Conservation (phyloP, 1,140 invertebrate genomes). For the Habropoda laboriosa region DNA sequence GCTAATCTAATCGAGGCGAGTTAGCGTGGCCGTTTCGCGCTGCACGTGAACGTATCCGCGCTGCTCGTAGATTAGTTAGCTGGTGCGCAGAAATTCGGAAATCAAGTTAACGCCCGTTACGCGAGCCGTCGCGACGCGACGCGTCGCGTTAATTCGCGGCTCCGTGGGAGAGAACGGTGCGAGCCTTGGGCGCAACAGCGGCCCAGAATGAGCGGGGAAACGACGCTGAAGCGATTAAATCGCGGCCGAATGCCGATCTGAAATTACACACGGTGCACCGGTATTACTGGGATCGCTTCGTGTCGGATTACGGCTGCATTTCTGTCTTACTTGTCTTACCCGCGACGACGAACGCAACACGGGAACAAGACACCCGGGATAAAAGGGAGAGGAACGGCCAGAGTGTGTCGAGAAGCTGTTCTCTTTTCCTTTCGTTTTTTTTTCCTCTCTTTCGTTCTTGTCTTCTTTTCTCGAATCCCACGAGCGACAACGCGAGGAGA, state of each 20-base stretch:
- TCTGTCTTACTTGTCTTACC: slow-evolving; percentile 75
- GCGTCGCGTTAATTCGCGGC: slow-evolving; percentile 32
- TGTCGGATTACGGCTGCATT: slow-evolving; percentile 72
- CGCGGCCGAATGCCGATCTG: slow-evolving; percentile 75
- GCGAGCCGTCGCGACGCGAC: slow-evolving; percentile 6
- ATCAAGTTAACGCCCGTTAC: slow-evolving; percentile 42
- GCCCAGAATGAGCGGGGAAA: slow-evolving; percentile 18
- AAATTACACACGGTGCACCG: slow-evolving; percentile 75
- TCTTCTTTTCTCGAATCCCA: slow-evolving; percentile 47
- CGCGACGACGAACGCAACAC: slow-evolving; percentile 66
- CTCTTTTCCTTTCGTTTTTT: no score
- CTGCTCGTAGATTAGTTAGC: slow-evolving; percentile 6
- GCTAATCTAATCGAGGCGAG: slow-evolving; percentile 22
- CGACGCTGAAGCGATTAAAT: slow-evolving; percentile 73
- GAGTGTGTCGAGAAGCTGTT: neutral
- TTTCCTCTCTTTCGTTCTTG: no score
- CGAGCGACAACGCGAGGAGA: neutral
- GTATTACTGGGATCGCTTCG: slow-evolving; percentile 75
- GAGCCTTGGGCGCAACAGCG: neutral
- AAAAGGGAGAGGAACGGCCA: slow-evolving; percentile 22
- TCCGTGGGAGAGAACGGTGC: no score
- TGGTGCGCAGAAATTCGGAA: slow-evolving; percentile 44
- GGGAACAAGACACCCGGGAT: slow-evolving; percentile 56
- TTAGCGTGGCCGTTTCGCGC: slow-evolving; percentile 3
- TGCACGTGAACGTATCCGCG: neutral